Conservation (phyloP, 2,888 invertebrate species). For the Aradus depressus region DNA sequence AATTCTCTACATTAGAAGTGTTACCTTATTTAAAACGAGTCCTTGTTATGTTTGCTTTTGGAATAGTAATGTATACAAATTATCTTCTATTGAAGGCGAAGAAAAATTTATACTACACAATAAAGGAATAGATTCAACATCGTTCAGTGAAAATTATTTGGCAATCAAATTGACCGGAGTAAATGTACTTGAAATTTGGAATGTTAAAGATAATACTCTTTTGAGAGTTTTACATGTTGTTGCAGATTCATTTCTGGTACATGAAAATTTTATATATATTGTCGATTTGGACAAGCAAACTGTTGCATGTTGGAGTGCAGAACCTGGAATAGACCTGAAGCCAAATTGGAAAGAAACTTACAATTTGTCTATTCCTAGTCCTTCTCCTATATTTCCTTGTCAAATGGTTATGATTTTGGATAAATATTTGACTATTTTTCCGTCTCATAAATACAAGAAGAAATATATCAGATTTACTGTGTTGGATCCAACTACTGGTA, state of each 20-base stretch:
- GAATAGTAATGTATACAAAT: slow-evolving; percentile 1
- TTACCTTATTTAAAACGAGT: slow-evolving; percentile 9
- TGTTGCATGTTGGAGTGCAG: background rate
- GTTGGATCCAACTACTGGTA: background rate
- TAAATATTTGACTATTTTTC: slow-evolving; percentile 8
- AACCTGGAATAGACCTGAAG: background rate
- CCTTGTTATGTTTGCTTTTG: slow-evolving; percentile 9
- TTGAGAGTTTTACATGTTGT: background rate
- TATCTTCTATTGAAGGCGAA: slow-evolving; percentile 7
- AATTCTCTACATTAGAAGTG: slow-evolving; percentile 1
- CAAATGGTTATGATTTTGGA: slow-evolving; percentile 6
- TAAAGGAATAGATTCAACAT: slow-evolving; percentile 2
- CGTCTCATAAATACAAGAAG: slow-evolving; percentile 1
- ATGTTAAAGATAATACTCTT: slow-evolving; percentile 4
- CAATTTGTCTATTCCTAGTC: background rate
- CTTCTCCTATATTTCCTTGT: slow-evolving; percentile 4
- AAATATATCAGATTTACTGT: slow-evolving; percentile 1
- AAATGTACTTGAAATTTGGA: slow-evolving; percentile 8
- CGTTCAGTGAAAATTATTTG: slow-evolving; percentile 8
- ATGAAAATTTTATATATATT: slow-evolving; percentile 4
- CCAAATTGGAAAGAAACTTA: slow-evolving; percentile 4
- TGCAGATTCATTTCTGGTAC: background rate
- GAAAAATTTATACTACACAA: background rate
- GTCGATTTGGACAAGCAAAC: background rate
- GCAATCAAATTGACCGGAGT: slow-evolving; percentile 3